Conservation (phyloP, 2,797 vertebrate species). For the Malurus splendens region DNA sequence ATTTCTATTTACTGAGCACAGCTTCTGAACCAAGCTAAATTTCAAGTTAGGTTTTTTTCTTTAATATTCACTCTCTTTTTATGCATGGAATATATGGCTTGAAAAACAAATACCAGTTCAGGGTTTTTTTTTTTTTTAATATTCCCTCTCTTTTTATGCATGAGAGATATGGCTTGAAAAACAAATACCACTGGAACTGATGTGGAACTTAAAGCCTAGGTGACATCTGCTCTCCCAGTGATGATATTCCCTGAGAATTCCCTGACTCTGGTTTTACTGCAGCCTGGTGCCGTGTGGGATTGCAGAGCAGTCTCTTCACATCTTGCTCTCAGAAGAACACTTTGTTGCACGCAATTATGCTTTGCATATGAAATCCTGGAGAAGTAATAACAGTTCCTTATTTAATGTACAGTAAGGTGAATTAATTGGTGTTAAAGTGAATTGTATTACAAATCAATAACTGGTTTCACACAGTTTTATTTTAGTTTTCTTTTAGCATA, state of each 20-base stretch:
- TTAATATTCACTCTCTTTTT: background rate
- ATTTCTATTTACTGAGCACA: background rate
- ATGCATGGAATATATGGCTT: background rate
- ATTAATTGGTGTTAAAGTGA: conserved; percentile 37
- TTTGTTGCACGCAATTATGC: background rate
- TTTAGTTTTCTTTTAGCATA: conserved; percentile 23
- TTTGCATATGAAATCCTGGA: background rate
- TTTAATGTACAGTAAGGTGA: conserved; percentile 8
- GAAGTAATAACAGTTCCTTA: background rate
- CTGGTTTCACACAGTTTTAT: background rate
- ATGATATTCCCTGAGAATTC: background rate
- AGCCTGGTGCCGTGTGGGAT: background rate
- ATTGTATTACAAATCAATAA: conserved; percentile 14
- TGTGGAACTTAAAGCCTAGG: background rate
- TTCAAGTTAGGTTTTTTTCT: background rate
- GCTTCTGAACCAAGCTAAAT: background rate
- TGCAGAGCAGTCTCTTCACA: background rate
- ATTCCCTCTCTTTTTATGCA: background rate
- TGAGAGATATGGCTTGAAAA: background rate
- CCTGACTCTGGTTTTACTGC: background rate
- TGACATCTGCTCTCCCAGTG: background rate
- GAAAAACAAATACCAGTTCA: background rate
- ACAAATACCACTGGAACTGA: background rate
- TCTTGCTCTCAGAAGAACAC: background rate
- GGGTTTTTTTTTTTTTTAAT: background rate